Evolutionary conservation across 2,113 vertebrate species (phyloP), one percentile per base, ranked within the genome.

Genomic region (Atlantisia rogersi): DNA sequence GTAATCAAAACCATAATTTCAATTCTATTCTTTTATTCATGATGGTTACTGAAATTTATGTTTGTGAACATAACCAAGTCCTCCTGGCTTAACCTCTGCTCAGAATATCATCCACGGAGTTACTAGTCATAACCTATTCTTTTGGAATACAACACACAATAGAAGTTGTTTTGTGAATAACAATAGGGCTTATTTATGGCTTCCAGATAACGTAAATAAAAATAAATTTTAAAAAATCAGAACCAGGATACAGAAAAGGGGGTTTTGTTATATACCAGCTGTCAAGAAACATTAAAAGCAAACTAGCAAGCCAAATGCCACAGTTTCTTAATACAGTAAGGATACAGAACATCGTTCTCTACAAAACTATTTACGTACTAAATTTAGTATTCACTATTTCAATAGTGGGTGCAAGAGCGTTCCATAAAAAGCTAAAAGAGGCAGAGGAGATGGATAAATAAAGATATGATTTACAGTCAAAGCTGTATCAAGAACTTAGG

Each of bases 301-400:
- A 93, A 60, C 25, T 92, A 71, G 7, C 32, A 76, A 92, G 71
- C 22, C 55, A 84, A 82, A 91, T 11, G 16, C 16, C 19, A 82
- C 8, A 11, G 44, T 73, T 88, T 73, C 84, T 91, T 94, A 95
- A 84, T 91, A 94, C 58, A 75, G 50, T 50, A 90, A 13, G 4
- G 70, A 44, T 82, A 53, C 44, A 28, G 63, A 96, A 85, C 32
- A 91, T 68, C 89, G 84, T 92, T 74, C 56, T 82, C 70, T 65
- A 58, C 40, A 91, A 73, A 95, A 89, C 44, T 84, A 53, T 50
- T 78, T 85, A 46, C 9, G 68, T 32, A 58, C 60, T 71, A 84
- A 84, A 87, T 94, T 86, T 95, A 87, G 42, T 60, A 68, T 60
- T 84, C 62, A 71, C 15, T 79, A 31, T 64, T 95, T 94, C 70